phyloP scores from a whole-genome alignment of 2,797 vertebrate genomes.

The Bradypodion ventrale region DNA sequence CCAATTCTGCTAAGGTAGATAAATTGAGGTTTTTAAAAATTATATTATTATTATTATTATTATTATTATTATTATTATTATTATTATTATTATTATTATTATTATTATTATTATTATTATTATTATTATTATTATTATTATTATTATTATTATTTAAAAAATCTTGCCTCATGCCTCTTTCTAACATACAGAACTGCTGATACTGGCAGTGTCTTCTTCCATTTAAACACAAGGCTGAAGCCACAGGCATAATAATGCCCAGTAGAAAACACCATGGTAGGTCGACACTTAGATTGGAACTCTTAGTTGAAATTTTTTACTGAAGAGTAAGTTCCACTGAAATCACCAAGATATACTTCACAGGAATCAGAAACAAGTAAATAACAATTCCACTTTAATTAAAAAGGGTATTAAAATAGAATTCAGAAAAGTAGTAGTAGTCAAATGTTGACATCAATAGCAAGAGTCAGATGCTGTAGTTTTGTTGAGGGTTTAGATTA shows the following conservation, averaged over 20 bases:
- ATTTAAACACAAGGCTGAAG: neutral
- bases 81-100: too few species aligned
- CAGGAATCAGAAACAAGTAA: neutral
- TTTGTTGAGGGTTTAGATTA: neutral
- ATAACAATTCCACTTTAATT: neutral
- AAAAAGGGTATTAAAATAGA: neutral
- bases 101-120: too few species aligned
- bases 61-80: too few species aligned
- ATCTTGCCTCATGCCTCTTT: neutral
- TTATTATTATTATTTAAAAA: neutral
- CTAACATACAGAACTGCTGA: neutral
- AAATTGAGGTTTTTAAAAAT: neutral
- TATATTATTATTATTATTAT: too few species aligned
- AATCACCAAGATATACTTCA: neutral
- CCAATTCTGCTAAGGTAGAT: neutral
- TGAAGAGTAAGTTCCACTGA: neutral
- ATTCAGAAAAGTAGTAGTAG: neutral
- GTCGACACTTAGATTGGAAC: neutral
- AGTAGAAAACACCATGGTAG: neutral
- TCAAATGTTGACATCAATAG: neutral
- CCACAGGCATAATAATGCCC: too few species aligned
- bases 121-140: too few species aligned
- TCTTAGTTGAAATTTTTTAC: neutral
- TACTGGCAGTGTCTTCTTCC: neutral
- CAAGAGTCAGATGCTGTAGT: neutral